Conservation (phyloP, 2,113 vertebrate genomes). For the Xenotilapia caudafasciata region DNA sequence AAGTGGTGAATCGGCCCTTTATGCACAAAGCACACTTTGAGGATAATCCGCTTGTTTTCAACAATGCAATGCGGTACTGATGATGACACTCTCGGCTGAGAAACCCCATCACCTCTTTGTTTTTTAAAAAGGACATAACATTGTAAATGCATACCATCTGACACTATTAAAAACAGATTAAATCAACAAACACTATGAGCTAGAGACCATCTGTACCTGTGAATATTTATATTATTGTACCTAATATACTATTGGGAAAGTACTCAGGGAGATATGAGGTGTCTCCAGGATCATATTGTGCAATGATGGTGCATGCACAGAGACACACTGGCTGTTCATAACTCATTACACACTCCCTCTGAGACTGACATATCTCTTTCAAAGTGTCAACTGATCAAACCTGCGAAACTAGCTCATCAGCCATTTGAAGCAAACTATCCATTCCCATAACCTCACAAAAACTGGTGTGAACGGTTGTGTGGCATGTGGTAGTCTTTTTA, state of each 20-base stretch:
- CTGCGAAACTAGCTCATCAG: slow-evolving; percentile 36
- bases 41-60: not conserved
- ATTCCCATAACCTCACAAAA: not conserved
- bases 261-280: not conserved
- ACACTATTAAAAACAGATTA: not conserved
- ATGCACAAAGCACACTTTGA: not conserved
- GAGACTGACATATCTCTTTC: slow-evolving; percentile 30
- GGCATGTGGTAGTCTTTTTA: not conserved
- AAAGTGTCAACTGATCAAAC: not conserved
- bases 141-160: not conserved
- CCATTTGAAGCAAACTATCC: not conserved
- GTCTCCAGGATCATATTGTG: not conserved
- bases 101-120: not conserved
- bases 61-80: not conserved
- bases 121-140: not conserved
- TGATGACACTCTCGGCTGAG: not conserved
- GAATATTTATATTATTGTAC: not conserved
- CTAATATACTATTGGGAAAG: not conserved
- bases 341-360: not conserved
- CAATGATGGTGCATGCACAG: not conserved
- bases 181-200: not conserved
- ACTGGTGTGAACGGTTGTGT: not conserved
- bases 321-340: not conserved
- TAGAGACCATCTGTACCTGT: not conserved
- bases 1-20: not conserved